Percentiles rank a stretch among this genome's conserved stretches.
These are phyloP conservation scores for Thamnaconus septentrionalis DNA, from an alignment of 2,113 vertebrate species.

Conservation along the genomic window DNA sequence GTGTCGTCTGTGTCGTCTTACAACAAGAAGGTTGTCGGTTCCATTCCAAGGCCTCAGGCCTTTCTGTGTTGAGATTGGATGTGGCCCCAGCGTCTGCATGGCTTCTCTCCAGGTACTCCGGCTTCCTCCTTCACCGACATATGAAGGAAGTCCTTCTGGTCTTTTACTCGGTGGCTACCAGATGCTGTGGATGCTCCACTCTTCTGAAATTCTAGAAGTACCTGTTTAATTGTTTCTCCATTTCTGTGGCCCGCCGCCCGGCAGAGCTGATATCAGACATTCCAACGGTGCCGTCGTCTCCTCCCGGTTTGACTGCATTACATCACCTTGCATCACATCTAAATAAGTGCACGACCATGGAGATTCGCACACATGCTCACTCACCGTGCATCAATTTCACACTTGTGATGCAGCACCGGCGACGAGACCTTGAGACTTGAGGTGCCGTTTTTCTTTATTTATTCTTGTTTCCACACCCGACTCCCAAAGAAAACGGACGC, in stretches of 20 bases:
- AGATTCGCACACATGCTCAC: conserved; percentile 21
- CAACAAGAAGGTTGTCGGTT: too few relatives aligned
- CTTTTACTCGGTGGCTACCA: too few relatives aligned
- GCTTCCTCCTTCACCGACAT: background rate
- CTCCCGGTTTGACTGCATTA: conserved; percentile 17
- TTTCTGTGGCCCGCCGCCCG: conserved; percentile 2
- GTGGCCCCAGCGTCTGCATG: background rate
- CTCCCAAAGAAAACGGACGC: conserved; percentile 38
- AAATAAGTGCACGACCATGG: conserved; percentile 19
- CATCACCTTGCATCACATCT: conserved; percentile 38
- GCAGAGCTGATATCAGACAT: conserved; percentile 22
- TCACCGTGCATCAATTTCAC: conserved; percentile 19
- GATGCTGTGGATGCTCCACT: too few relatives aligned
- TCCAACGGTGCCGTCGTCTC: conserved; percentile 23
- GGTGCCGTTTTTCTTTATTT: conserved; percentile 33
- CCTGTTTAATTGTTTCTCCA: conserved; percentile 22
- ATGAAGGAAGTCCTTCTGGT: too few relatives aligned
- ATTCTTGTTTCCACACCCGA: conserved; percentile 29
- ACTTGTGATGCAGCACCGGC: conserved; percentile 28
- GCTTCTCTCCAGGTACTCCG: too few relatives aligned
- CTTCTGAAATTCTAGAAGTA: background rate
- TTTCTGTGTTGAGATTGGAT: conserved; percentile 8
- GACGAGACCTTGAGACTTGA: conserved; percentile 24
- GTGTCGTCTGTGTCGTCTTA: too few relatives aligned
- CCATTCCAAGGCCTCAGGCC: too few relatives aligned